These are phyloP conservation scores for Alouatta palliata DNA, from an alignment of 2,113 vertebrate genomes.

Conservation along the genomic window DNA sequence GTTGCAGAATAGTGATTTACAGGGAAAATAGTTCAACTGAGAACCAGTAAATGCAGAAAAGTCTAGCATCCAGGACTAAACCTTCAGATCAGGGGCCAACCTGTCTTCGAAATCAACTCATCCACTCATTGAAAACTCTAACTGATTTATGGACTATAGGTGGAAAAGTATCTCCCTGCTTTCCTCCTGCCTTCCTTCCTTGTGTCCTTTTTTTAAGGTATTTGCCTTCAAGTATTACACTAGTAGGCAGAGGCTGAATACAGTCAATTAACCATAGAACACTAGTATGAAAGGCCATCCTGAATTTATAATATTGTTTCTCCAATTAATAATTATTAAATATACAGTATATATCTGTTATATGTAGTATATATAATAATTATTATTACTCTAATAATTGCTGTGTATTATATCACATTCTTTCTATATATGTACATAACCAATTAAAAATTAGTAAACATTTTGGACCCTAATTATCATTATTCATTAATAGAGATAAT, in stretches of 20 bases:
- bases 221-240: background rate
- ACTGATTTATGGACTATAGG: background rate
- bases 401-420: background rate
- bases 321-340: background rate
- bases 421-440: background rate
- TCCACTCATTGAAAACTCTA: background rate
- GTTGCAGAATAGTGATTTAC: background rate
- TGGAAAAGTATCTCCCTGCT: background rate
- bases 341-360: background rate
- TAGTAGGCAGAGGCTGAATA: background rate
- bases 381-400: background rate
- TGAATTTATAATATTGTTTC: background rate
- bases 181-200: background rate
- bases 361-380: background rate
- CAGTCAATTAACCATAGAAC: background rate
- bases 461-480: background rate
- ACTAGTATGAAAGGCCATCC: background rate
- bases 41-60: background rate
- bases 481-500: background rate
- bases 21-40: background rate
- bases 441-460: background rate
- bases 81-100: background rate
- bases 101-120: background rate
- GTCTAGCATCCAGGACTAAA: background rate
- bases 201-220: background rate